phyloP scores from a whole-genome alignment of 2,113 vertebrate species.

The Eclectus roratus region DNA sequence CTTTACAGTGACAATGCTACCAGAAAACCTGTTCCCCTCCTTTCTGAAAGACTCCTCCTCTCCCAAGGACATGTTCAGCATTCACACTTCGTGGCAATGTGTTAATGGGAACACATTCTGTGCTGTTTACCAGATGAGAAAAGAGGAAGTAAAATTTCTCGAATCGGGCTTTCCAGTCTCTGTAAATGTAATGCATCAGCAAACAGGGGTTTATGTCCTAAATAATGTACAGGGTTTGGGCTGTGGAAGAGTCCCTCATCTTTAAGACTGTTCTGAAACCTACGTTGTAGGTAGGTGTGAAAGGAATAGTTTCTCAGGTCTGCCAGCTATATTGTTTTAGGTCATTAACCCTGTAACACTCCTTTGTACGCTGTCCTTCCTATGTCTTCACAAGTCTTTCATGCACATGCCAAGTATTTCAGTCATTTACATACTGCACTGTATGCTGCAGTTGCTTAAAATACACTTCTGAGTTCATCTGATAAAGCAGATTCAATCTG shows the following conservation, averaged over 20 bases:
- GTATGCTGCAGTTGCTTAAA: not conserved
- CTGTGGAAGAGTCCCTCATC: accelerated
- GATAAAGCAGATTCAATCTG: not conserved
- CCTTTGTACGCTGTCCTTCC: not conserved
- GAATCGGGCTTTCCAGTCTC: not conserved
- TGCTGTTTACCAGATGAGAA: not conserved
- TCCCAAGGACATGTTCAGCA: not conserved
- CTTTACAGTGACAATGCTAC: not conserved
- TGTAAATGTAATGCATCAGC: not conserved
- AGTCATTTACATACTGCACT: not conserved
- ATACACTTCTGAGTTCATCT: not conserved
- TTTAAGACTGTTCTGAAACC: not conserved
- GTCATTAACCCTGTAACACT: not conserved
- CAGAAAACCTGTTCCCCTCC: not conserved
- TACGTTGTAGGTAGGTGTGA: not conserved
- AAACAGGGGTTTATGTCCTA: not conserved
- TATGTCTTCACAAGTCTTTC: not conserved
- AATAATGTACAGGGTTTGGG: not conserved
- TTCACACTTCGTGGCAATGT: not conserved
- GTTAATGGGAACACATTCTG: not conserved
- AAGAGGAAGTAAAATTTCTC: conserved; percentile 51
- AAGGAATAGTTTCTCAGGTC: not conserved
- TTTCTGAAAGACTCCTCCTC: not conserved
- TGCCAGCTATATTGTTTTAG: not conserved
- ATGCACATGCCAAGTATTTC: not conserved